These are phyloP conservation scores for Rhinoraja longicauda DNA, from an alignment of 2,797 vertebrate genomes.

Conservation along the genomic window DNA sequence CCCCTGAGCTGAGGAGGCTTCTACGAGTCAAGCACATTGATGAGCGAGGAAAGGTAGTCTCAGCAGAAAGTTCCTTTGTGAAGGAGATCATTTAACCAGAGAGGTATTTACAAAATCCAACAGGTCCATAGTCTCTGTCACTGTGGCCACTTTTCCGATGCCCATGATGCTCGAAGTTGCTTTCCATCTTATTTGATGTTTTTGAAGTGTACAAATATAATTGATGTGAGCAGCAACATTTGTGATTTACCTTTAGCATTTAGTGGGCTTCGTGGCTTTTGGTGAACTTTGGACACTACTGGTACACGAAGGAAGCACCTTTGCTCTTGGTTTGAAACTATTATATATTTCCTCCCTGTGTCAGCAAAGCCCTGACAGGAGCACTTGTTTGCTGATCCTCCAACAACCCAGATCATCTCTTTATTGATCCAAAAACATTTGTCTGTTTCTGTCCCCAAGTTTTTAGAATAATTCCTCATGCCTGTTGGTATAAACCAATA, in stretches of 20 bases:
- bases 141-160: no score
- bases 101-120: no score
- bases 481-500: background rate
- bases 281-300: background rate
- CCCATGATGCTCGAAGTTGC: no score
- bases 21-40: no score
- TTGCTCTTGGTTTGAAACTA: background rate
- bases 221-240: background rate
- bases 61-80: no score
- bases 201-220: background rate
- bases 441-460: background rate
- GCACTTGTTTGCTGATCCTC: background rate
- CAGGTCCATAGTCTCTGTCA: no score
- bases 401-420: background rate
- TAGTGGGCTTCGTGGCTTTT: background rate
- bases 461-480: background rate
- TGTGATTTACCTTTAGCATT: background rate
- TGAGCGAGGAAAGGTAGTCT: no score
- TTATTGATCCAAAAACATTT: background rate
- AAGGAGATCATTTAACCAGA: no score
- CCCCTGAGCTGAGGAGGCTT: no score
- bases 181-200: no score
- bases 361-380: background rate
- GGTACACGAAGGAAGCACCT: no score
- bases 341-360: background rate